Conservation (phyloP, 1,140 invertebrate genomes). For the Drosophila busckii region DNA sequence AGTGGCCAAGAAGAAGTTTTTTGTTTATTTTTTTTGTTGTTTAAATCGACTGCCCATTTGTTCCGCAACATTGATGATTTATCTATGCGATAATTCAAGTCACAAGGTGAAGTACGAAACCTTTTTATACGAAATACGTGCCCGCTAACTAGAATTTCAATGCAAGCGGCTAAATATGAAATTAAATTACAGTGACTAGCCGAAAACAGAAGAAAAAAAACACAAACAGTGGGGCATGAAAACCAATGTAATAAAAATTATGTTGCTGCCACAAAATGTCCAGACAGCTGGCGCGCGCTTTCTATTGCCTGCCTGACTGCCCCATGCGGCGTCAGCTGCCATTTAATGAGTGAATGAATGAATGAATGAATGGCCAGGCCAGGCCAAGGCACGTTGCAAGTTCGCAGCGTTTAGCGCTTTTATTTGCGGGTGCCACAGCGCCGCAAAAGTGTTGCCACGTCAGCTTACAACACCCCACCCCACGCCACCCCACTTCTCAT, state of each 20-base stretch:
- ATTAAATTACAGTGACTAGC: conserved; percentile 51
- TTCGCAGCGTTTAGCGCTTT: conserved; percentile 70
- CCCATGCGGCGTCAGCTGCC: conserved; percentile 49
- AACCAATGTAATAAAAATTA: conserved; percentile 70
- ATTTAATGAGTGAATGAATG: conserved; percentile 70
- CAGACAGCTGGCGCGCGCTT: conserved; percentile 13
- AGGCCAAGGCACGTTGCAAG: conserved; percentile 54
- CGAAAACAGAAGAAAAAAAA: conserved; percentile 35
- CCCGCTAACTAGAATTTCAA: conserved; percentile 9
- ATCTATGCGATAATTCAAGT: conserved; percentile 26
- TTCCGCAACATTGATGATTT: conserved; percentile 65
- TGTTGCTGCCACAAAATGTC: conserved; percentile 66
- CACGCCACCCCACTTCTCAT: conserved; percentile 23
- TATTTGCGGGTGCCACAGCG: conserved; percentile 67
- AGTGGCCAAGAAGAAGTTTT: conserved; percentile 37
- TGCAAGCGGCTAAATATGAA: conserved; percentile 26
- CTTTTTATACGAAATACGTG: conserved; percentile 26
- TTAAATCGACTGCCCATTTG: conserved; percentile 47
- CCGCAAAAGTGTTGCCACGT: conserved; percentile 20
- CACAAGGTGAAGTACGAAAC: conserved; percentile 51
- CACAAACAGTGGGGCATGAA: too few species aligned
- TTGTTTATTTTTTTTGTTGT: conserved; percentile 6
- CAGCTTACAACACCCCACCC: not conserved
- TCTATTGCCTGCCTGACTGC: not conserved
- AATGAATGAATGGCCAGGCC: conserved; percentile 66